Evolutionary conservation across 2,113 vertebrate species (phyloP).

Genomic region (Hemibagrus wyckioides): DNA sequence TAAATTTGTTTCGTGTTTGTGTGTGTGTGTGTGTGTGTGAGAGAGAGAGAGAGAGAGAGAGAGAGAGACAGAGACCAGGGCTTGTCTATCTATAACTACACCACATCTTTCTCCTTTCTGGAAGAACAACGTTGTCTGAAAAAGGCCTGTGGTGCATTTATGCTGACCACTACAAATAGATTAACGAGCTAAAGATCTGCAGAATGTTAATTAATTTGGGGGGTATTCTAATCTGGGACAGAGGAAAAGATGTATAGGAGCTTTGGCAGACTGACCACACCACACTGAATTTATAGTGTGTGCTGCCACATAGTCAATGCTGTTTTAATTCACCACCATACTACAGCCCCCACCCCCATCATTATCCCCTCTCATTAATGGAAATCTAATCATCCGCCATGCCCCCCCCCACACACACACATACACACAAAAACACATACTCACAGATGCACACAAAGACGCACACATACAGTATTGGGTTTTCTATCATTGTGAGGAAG

Average conservation of each 20-base stretch:
- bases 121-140: conserved; percentile 41
- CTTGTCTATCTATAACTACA: conserved; percentile 22
- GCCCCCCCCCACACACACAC: conserved; percentile 10
- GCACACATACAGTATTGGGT: background rate
- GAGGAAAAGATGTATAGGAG: conserved; percentile 73
- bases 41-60: background rate
- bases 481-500: background rate
- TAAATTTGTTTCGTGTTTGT: background rate
- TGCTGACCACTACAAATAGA: conserved; percentile 66
- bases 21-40: background rate
- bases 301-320: conserved; percentile 84
- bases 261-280: conserved; percentile 70
- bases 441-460: background rate
- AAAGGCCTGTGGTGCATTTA: conserved; percentile 51
- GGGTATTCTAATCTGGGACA: conserved; percentile 61
- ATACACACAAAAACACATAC: conserved; percentile 35
- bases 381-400: conserved; percentile 68
- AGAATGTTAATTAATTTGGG: conserved; percentile 79
- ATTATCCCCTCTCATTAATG: conserved; percentile 67
- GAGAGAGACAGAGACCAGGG: background rate
- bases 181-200: conserved; percentile 73
- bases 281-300: conserved; percentile 76
- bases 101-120: conserved; percentile 38
- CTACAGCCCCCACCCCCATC: conserved; percentile 59
- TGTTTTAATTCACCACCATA: conserved; percentile 77